Evolutionary conservation across 2,113 vertebrate genomes (phyloP).

Genomic region (Thunnus maccoyii): DNA sequence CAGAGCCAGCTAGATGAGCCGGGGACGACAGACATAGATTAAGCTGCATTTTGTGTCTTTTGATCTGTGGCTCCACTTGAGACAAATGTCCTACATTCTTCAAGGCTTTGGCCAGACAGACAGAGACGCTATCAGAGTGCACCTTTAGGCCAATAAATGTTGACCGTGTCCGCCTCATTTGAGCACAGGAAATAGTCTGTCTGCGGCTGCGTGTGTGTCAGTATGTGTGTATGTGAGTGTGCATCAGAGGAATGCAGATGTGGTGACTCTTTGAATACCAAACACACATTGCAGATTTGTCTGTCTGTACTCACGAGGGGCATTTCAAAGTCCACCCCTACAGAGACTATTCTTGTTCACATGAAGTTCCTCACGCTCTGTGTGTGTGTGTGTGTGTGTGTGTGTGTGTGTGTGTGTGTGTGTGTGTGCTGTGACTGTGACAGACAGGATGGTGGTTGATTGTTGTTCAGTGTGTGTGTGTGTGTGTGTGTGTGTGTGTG

Average conservation of each 20-base stretch:
- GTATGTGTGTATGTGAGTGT: not conserved
- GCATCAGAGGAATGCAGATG: not conserved
- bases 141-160: constrained; percentile 31
- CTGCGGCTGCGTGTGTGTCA: constrained; percentile 15
- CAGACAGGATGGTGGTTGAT: not conserved
- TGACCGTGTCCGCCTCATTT: not conserved
- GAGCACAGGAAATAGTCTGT: constrained; percentile 67
- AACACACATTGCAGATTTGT: not conserved
- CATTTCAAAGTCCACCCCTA: not conserved
- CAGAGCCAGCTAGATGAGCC: not conserved
- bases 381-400: no score
- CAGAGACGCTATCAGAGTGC: constrained; percentile 11
- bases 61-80: constrained; percentile 19
- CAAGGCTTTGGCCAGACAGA: constrained; percentile 19
- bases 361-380: not conserved
- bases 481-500: not conserved
- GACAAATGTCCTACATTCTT: constrained; percentile 38
- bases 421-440: no score
- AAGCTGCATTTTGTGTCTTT: constrained; percentile 22
- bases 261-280: no score
- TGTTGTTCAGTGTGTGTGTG: not conserved
- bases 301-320: not conserved
- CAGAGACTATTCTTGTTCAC: no score
- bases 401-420: no score
- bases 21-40: constrained; percentile 25